Evolutionary conservation across 2,113 vertebrate species (phyloP).

Genomic region (Scophthalmus maximus): DNA sequence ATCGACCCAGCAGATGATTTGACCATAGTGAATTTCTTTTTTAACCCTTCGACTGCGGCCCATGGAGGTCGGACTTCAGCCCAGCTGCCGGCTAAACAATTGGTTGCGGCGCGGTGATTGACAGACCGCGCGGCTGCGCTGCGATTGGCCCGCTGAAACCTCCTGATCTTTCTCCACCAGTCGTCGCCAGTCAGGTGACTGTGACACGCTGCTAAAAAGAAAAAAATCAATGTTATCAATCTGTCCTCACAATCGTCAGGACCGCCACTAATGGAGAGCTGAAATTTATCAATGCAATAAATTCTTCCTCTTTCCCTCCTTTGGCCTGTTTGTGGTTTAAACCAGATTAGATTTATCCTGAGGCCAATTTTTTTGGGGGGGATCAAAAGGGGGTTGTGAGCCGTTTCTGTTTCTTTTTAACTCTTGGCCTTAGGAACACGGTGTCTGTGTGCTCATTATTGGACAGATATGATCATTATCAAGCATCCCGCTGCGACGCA

Average conservation of each 20-base stretch:
- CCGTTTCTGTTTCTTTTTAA: conserved; percentile 37
- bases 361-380: conserved; percentile 2
- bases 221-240: conserved; percentile 76
- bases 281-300: conserved; percentile 50
- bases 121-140: conserved; percentile 35
- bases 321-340: conserved; percentile 18
- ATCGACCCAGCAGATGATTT: conserved; percentile 41
- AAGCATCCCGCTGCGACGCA: conserved; percentile 2
- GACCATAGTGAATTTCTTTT: conserved; percentile 50
- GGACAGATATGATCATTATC: conserved; percentile 21
- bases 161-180: conserved; percentile 80
- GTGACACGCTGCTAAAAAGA: conserved; percentile 56
- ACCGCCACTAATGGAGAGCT: conserved; percentile 32
- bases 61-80: conserved; percentile 30
- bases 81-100: conserved; percentile 43
- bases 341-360: conserved; percentile 27
- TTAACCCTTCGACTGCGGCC: conserved; percentile 63
- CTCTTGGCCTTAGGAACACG: conserved; percentile 27
- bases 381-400: not conserved
- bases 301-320: conserved; percentile 14
- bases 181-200: conserved; percentile 70
- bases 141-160: conserved; percentile 76
- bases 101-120: conserved; percentile 58
- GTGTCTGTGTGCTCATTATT: conserved; percentile 13
- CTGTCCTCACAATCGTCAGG: conserved; percentile 51